Base-by-base conservation (phyloP, 2,797 vertebrate species). In the Geotrypetes seraphini region DNA sequence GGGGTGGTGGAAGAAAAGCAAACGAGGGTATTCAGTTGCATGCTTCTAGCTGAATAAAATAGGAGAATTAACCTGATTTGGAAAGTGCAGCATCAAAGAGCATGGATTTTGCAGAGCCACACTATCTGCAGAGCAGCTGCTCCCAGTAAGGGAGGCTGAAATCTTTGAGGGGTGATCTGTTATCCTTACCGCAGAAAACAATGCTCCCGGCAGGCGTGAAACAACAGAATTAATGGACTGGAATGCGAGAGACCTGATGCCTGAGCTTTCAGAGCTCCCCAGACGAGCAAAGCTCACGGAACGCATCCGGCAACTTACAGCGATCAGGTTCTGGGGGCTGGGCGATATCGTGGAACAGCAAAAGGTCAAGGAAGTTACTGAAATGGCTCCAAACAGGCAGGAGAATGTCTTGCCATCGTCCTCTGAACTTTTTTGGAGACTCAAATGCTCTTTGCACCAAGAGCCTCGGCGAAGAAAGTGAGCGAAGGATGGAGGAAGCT, bases 171-270 rank as follows among this genome's bases (percentile, higher is more conserved):
- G 44, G 39, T 18, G 50, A 69, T 77, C 59, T 63, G 60, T 66
- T 78, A 63, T 65, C 68, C 68, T 70, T 70, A 75, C 63, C 75
- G 73, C 57, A 50, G 5, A 50, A 42, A 69, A 70, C 54, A 66
- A 54, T 46, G 54, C 58, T 79, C 71, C 71, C 75, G 73, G 65
- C 60, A 77, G 72, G 51, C 62, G 47, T 26, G 47, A 24, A 73
- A 77, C 68, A 75, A 58, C 49, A 65, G 59, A 73, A 76, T 68
- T 81, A 81, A 84, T 77, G 73, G 68, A 57, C 59, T 67, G 69
- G 70, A 81, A 79, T 79, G 63, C 30, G 47, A 69, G 50, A 72
- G 47, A 54, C n/a, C 51, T 75, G 72, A 78, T 63, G 63, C 46
- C 71, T 9, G 12, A 62, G 64, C 60, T 69, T 68, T 74, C 69